Evolutionary conservation across 2,888 invertebrate genomes (phyloP).

Genomic region (Troglohyphantes excavatus): DNA sequence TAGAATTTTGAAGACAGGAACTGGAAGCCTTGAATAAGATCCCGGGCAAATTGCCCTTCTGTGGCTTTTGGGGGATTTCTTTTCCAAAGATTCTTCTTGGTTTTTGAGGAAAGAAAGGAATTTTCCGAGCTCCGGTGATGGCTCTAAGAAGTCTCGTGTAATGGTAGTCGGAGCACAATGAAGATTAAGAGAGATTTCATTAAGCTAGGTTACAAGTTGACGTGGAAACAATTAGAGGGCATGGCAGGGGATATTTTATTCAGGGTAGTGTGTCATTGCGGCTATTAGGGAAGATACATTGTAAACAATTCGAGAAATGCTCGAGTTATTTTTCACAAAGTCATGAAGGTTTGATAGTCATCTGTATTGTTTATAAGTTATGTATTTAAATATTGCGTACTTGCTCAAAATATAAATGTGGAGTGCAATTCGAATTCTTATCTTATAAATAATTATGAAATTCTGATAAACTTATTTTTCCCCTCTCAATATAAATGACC

Average conservation of each 20-base stretch:
- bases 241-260: background rate
- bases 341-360: no score
- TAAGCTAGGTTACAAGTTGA: background rate
- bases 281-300: background rate
- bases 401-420: no score
- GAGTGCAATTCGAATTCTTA: no score
- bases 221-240: background rate
- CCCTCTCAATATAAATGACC: no score
- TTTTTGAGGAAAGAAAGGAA: background rate
- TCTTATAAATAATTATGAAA: no score
- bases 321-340: no score
- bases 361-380: no score
- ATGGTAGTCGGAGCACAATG: background rate
- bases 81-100: background rate
- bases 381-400: no score
- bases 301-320: background rate
- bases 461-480: no score
- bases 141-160: background rate
- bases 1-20: background rate
- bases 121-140: background rate
- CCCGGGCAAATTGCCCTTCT: background rate
- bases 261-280: background rate
- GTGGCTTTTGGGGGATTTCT: background rate
- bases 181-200: conserved; percentile 9
- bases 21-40: background rate